A percentile compares a stretch with the other conserved stretches of the same genome.
phyloP scores from a whole-genome alignment of 2,797 vertebrate genomes.

The Margarornis squamiger region DNA sequence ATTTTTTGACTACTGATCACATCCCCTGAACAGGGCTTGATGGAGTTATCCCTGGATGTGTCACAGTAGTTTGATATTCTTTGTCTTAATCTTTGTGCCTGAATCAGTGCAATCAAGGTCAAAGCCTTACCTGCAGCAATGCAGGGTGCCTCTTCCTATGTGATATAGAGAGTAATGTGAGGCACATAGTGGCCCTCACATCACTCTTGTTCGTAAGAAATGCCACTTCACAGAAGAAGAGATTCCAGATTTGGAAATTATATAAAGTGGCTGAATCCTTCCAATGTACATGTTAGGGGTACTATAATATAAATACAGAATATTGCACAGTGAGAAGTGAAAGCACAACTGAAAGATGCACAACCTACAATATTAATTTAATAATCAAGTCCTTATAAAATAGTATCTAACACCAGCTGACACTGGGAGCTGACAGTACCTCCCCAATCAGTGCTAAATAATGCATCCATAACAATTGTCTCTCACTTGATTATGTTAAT shows the following conservation, averaged over 20 bases:
- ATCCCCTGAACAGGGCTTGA: not conserved
- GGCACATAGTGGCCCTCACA: not conserved
- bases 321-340: not conserved
- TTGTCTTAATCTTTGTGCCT: not conserved
- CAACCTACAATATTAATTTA: constrained; percentile 37
- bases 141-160: not conserved
- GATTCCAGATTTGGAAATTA: not conserved
- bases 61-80: not conserved
- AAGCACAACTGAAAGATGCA: not conserved
- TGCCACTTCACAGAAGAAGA: not conserved
- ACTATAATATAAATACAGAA: not conserved
- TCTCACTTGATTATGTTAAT: constrained; percentile 54
- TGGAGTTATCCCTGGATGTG: not conserved
- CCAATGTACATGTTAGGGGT: not conserved
- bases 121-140: not conserved
- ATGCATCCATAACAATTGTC: constrained; percentile 26
- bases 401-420: constrained; percentile 35
- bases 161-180: not conserved
- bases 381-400: constrained; percentile 56
- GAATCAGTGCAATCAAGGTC: not conserved
- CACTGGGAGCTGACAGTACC: not conserved
- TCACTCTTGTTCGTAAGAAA: constrained; percentile 5
- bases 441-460: constrained; percentile 38
- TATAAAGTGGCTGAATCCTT: not conserved
- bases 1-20: not conserved